Evolutionary conservation across 1,140 invertebrate genomes (phyloP).

Genomic region (Ylistrum balloti): DNA sequence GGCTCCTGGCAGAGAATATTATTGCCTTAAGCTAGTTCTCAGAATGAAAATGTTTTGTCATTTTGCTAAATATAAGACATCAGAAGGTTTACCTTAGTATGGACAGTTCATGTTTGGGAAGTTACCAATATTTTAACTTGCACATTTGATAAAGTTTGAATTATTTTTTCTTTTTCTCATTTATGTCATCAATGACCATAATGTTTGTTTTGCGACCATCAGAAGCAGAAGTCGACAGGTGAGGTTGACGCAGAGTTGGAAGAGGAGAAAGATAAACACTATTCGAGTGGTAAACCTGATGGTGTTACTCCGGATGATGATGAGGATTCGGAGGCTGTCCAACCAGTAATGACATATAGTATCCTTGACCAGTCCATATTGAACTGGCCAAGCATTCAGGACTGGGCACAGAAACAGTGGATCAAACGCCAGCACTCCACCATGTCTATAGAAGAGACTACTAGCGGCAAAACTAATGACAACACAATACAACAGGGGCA

Average conservation of each 20-base stretch:
- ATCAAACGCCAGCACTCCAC: conserved; percentile 76
- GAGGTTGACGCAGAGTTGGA: conserved; percentile 43
- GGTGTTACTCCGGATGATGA: conserved; percentile 61
- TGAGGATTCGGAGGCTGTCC: conserved; percentile 66
- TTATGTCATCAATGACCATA: too few relatives aligned
- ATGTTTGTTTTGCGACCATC: neutral
- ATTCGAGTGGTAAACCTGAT: conserved; percentile 70
- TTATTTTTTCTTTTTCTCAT: too few relatives aligned
- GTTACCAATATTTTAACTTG: too few relatives aligned
- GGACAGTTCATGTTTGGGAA: too few relatives aligned
- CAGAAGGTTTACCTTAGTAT: too few relatives aligned
- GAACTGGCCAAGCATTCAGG: conserved; percentile 81
- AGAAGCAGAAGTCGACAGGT: conserved; percentile 30
- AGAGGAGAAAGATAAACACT: conserved; percentile 63
- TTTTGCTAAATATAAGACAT: too few relatives aligned
- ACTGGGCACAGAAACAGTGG: conserved; percentile 82
- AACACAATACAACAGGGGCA: neutral
- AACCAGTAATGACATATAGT: conserved; percentile 78
- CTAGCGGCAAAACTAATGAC: conserved; percentile 62
- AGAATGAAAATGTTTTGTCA: too few relatives aligned
- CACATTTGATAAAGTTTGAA: too few relatives aligned
- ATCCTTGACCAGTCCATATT: conserved; percentile 80
- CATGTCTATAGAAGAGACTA: conserved; percentile 63
- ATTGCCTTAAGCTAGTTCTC: too few relatives aligned
- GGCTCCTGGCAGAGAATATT: too few relatives aligned